Conservation (phyloP, 2,888 invertebrate species). For the Heliconius aoede region DNA sequence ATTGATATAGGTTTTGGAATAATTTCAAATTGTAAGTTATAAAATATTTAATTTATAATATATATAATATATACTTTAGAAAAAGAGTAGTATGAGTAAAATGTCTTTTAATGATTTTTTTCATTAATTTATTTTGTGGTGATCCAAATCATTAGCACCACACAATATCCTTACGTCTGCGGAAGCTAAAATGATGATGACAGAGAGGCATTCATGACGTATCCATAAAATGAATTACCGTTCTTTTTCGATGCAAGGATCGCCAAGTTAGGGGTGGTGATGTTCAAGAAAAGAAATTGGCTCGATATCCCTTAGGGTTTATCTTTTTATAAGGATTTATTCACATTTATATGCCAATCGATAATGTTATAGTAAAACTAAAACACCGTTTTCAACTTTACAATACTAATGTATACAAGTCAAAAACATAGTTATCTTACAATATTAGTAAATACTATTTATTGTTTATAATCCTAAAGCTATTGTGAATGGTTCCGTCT, state of each 20-base stretch:
- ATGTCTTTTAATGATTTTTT: not conserved
- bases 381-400: conserved; percentile 77
- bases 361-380: conserved; percentile 79
- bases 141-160: not conserved
- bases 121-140: not conserved
- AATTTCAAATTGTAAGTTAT: not conserved
- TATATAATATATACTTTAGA: no score
- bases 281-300: conserved; percentile 73
- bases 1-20: not conserved
- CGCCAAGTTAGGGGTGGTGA: conserved; percentile 75
- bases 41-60: not conserved
- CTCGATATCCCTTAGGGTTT: conserved; percentile 70
- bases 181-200: conserved; percentile 69
- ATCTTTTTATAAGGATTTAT: conserved; percentile 77
- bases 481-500: conserved; percentile 79
- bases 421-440: conserved; percentile 83
- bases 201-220: conserved; percentile 82
- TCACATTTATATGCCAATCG: conserved; percentile 80
- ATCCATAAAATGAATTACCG: conserved; percentile 83
- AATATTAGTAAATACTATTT: conserved; percentile 78
- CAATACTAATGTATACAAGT: conserved; percentile 82
- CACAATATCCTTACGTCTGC: conserved; percentile 25
- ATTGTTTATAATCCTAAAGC: conserved; percentile 81
- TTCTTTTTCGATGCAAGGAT: conserved; percentile 79
- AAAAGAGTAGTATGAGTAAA: not conserved